Conservation (phyloP, 92 coral and sea anemone genomes). For the Parazoanthus darwini region DNA sequence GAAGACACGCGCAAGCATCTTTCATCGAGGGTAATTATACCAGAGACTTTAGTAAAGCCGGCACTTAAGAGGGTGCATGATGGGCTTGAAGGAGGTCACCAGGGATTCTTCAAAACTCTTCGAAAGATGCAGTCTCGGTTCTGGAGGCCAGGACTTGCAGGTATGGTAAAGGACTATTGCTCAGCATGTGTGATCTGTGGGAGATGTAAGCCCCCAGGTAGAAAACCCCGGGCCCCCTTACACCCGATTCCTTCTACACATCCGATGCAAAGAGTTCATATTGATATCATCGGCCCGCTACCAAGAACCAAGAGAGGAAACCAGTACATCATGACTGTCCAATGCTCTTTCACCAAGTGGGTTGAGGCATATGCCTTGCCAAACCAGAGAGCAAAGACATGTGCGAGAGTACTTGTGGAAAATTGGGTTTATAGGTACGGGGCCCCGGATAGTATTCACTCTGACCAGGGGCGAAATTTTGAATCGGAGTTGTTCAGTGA, state of each 20-base stretch:
- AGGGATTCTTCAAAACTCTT: slow-evolving; percentile 51
- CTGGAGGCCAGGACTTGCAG: slow-evolving; percentile 59
- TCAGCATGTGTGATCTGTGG: slow-evolving; percentile 42
- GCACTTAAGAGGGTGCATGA: slow-evolving; percentile 46
- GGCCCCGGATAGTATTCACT: slow-evolving; percentile 52
- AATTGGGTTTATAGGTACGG: slow-evolving; percentile 55
- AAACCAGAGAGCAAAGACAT: slow-evolving; percentile 48
- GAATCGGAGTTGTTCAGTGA: slow-evolving; percentile 46
- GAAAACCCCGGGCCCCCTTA: slow-evolving; percentile 55
- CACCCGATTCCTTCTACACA: slow-evolving; percentile 47
- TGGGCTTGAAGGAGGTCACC: slow-evolving; percentile 46
- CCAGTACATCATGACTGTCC: slow-evolving; percentile 46
- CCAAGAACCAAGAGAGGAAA: slow-evolving; percentile 45
- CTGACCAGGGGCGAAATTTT: slow-evolving; percentile 66
- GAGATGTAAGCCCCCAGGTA: slow-evolving; percentile 34
- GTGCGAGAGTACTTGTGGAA: slow-evolving; percentile 43
- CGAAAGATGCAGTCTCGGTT: slow-evolving; percentile 59
- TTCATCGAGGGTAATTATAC: slow-evolving; percentile 36
- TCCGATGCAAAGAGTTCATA: slow-evolving; percentile 61
- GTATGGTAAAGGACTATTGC: slow-evolving; percentile 49
- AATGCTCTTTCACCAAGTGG: slow-evolving; percentile 40
- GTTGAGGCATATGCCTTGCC: slow-evolving; percentile 49
- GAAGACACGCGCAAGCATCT: not conserved
- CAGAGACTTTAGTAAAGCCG: slow-evolving; percentile 22
- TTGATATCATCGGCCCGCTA: slow-evolving; percentile 56